Evolutionary conservation across 1,140 invertebrate species (phyloP).

Genomic region (Rhizoglyphus robini): DNA sequence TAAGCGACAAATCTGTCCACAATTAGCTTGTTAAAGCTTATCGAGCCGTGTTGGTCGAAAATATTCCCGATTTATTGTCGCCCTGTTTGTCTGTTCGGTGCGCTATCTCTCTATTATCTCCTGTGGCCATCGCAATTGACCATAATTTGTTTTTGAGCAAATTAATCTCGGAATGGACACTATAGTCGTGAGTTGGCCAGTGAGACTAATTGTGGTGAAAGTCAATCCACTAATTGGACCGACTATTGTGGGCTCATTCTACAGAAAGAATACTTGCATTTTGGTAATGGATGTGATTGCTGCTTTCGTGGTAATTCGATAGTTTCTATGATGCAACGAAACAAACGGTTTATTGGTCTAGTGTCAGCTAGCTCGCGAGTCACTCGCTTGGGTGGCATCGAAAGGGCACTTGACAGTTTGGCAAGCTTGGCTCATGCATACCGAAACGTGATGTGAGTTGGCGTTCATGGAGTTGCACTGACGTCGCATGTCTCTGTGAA

Average conservation of each 20-base stretch:
- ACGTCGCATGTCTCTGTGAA: constrained; percentile 16
- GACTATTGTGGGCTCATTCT: no score
- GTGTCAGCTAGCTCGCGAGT: no score
- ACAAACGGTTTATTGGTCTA: no score
- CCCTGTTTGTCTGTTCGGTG: background rate
- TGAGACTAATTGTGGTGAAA: no score
- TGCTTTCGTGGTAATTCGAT: constrained; percentile 8
- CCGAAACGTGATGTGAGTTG: constrained; percentile 13
- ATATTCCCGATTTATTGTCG: background rate
- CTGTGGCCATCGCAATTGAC: no score
- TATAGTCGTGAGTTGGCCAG: no score
- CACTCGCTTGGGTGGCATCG: no score
- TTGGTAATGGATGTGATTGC: constrained; percentile 6
- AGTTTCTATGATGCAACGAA: background rate
- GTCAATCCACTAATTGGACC: no score
- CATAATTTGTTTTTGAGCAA: no score
- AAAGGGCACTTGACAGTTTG: no score
- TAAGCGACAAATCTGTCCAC: background rate
- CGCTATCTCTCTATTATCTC: background rate
- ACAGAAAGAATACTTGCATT: constrained; percentile 5
- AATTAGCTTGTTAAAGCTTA: background rate
- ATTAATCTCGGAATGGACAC: no score
- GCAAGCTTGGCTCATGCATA: no score
- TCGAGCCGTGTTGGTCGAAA: background rate
- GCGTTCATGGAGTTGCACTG: constrained; percentile 19